Base-by-base conservation (phyloP, 1,140 invertebrate species). In the Nasonia giraulti region DNA sequence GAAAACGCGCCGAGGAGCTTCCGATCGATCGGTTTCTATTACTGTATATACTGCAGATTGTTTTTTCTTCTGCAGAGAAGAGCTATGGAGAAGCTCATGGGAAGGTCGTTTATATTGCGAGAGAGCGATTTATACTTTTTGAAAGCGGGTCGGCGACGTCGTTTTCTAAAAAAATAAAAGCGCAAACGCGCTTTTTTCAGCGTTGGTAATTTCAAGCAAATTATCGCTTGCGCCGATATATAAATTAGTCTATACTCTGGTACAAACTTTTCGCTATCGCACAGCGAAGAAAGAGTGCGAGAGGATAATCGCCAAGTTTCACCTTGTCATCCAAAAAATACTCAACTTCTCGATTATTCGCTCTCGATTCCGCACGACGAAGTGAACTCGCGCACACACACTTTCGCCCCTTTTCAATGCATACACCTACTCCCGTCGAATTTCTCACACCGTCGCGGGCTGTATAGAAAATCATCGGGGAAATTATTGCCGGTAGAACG, bases 321-420 rank as follows among this genome's bases (percentile, higher is more conserved):
- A 62, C 17, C 55, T 62, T 62, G 55, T 62, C 17, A n/a, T n/a
- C 55, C 55, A 62, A 62, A 62, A 62, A 62, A 20, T 66, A 68
- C 20, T 37, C 62, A 80, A 69, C 37, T 33, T 80, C 78, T 80
- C 62, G 78, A 80, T 80, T 74, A 80, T 80, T 74, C 17, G 73
- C 73, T 74, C 73, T 74, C 73, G 31, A 73, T 73, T 73, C 23
- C 5, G 27, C 1, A 44, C 14, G 2, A 31, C 31, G 3, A n/a
- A 6, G 17, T n/a, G 27, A 71, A 7, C 23, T 71, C 68, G 10
- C n/a, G 12, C 33, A 1, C 37, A 44, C 20, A 10, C 4, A 55
- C 80, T 73, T 74, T 82, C 80, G 47, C 69, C 33, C 55, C 40
- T 44, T 27, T 47, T 73, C 17, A 33, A 40, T 33, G 40, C 31